Evolutionary conservation across 2,797 vertebrate species (phyloP), one percentile per base, ranked within the genome.

Genomic region (Tapirus indicus): DNA sequence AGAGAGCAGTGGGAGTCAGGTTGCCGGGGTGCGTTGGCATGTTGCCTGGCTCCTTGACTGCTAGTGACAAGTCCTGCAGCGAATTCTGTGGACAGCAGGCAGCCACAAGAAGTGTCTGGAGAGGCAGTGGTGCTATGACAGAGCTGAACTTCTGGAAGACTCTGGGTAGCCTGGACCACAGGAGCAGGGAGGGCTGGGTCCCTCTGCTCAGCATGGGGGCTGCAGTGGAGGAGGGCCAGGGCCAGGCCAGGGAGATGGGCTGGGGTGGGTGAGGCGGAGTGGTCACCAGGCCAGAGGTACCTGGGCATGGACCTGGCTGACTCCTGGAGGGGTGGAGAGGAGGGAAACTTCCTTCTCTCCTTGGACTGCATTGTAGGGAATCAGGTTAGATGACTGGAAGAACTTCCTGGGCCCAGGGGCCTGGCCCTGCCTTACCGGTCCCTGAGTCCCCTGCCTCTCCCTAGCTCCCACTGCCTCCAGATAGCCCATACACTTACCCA

Each of bases 101-200:
- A 7, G 0, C 32, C 23, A n/a, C 4, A 3, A 62, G 23, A 14
- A 16, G 32, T n/a, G n/a, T 79, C 2, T 21, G 72, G 68, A 62
- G 29, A 6, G 0, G 16, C 44, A 1, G 6, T 0, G 41, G 27
- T 25, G 20, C 16, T n/a, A 2, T 6, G 54, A 29, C 29, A 5
- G 47, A 47, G 12, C 38, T 35, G 71, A 68, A 12, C 83, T 78
- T 77, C 3, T 1, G 38, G 54, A 66, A 47, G 27, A 52, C 21
- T 49, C 47, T 54, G 72, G 44, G 85, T 29, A 58, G 18, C 44
- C 41, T 6, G 2, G 38, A 20, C 17, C 12, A 0, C 29, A 7
- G 4, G 41, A 52, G 32, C 27, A n/a, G 6, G 23, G 32, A 47
- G 38, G 64, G 38, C 6, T 18, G 44, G n/a, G 20, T 5, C n/a